These are phyloP conservation scores for Mus spicilegus DNA, from an alignment of 2,113 vertebrate genomes.

Conservation along the genomic window DNA sequence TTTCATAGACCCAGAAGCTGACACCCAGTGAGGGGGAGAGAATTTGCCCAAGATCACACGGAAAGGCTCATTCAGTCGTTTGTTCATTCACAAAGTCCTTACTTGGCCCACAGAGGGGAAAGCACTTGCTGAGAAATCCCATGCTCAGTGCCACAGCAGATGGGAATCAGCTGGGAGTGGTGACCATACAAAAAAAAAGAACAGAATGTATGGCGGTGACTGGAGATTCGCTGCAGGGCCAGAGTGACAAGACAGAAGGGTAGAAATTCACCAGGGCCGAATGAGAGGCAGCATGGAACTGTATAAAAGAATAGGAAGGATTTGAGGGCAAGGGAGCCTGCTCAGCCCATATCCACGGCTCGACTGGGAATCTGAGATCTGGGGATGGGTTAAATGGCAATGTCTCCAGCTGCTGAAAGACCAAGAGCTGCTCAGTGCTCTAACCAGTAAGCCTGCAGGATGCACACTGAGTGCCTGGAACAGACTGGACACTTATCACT, in stretches of 20 bases:
- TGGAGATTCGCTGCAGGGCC: background rate
- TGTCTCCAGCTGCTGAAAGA: background rate
- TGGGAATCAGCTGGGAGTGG: background rate
- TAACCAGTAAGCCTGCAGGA: background rate
- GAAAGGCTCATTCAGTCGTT: background rate
- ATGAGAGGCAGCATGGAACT: background rate
- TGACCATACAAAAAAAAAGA: background rate
- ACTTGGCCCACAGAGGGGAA: background rate
- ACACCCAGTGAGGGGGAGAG: background rate
- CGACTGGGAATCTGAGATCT: background rate
- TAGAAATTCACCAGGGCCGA: background rate
- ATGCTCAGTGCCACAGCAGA: background rate
- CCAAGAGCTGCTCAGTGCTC: background rate
- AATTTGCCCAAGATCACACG: background rate
- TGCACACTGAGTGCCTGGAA: rapidly evolving
- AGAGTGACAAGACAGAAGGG: background rate
- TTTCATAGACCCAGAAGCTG: background rate
- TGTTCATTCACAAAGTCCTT: background rate
- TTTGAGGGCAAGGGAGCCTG: background rate
- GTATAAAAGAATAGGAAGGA: background rate
- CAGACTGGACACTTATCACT: background rate
- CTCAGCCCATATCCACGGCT: background rate
- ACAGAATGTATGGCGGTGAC: background rate
- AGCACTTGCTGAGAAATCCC: background rate
- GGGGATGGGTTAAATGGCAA: background rate